Conservation (phyloP, 2,797 vertebrate genomes). For the Microchirus variegatus region DNA sequence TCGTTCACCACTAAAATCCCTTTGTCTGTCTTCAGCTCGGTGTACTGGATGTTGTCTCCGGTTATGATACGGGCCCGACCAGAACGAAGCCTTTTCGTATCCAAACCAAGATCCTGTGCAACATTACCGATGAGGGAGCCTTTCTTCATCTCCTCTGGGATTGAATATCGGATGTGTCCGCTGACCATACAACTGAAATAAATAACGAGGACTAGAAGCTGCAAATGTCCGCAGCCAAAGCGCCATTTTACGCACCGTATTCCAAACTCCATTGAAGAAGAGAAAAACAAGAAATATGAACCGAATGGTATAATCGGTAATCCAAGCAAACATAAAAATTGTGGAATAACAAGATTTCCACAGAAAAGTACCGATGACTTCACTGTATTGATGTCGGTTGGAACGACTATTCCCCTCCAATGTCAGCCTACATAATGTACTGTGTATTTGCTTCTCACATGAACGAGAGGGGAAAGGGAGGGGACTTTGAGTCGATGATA, state of each 20-base stretch:
- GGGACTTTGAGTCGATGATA: not conserved
- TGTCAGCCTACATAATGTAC: too few relatives aligned
- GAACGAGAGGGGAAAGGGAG: constrained; percentile 5
- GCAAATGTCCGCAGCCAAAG: constrained; percentile 7
- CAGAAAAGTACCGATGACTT: too few relatives aligned
- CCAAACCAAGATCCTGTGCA: constrained; percentile 56
- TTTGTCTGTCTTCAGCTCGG: constrained; percentile 62
- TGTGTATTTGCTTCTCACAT: not conserved
- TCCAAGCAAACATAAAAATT: too few relatives aligned
- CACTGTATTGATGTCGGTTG: too few relatives aligned
- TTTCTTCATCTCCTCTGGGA: constrained; percentile 67
- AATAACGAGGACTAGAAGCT: constrained; percentile 48
- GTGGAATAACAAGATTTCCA: too few relatives aligned
- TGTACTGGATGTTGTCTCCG: constrained; percentile 53
- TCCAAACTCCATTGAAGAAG: constrained; percentile 21
- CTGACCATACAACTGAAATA: not conserved
- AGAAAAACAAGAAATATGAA: not conserved
- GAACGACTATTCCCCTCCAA: too few relatives aligned
- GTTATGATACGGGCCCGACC: constrained; percentile 63
- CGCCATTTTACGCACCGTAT: constrained; percentile 61
- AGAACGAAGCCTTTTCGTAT: constrained; percentile 44
- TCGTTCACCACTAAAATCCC: constrained; percentile 66
- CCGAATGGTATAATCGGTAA: too few relatives aligned
- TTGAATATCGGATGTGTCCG: constrained; percentile 64
- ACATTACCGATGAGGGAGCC: constrained; percentile 65